Conservation (phyloP, 2,888 invertebrate genomes). For the Gymnoscelis rufifasciata region DNA sequence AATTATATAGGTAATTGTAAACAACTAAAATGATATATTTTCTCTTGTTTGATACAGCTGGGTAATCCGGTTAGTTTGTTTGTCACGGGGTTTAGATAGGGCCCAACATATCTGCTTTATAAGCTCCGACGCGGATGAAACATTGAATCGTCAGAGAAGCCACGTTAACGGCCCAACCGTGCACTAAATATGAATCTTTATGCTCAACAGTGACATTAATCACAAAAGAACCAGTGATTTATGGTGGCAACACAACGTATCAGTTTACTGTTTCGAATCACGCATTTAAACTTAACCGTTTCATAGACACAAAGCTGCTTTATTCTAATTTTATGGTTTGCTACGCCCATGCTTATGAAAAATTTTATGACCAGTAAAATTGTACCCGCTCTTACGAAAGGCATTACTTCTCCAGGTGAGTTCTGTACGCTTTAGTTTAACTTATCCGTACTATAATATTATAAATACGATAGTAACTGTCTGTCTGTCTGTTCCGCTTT, state of each 20-base stretch:
- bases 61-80: conserved; percentile 50
- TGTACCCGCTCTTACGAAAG: conserved; percentile 18
- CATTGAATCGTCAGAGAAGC: neutral
- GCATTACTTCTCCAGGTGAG: too few relatives aligned
- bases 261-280: conserved; percentile 51
- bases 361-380: conserved; percentile 27
- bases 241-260: conserved; percentile 53
- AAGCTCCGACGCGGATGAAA: neutral
- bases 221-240: conserved; percentile 72
- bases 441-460: too few relatives aligned
- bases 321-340: conserved; percentile 53
- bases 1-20: conserved; percentile 67
- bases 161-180: conserved; percentile 30
- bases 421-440: too few relatives aligned
- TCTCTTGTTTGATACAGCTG: conserved; percentile 44
- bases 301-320: conserved; percentile 49
- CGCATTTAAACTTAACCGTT: conserved; percentile 36
- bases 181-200: conserved; percentile 75
- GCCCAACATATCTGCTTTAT: neutral
- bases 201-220: conserved; percentile 72
- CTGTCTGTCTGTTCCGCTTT: too few relatives aligned
- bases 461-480: too few relatives aligned
- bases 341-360: conserved; percentile 37
- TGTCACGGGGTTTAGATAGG: conserved; percentile 49
- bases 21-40: conserved; percentile 62